Conservation (phyloP, 2,113 vertebrate species). For the Gnathonemus longibarbis region DNA sequence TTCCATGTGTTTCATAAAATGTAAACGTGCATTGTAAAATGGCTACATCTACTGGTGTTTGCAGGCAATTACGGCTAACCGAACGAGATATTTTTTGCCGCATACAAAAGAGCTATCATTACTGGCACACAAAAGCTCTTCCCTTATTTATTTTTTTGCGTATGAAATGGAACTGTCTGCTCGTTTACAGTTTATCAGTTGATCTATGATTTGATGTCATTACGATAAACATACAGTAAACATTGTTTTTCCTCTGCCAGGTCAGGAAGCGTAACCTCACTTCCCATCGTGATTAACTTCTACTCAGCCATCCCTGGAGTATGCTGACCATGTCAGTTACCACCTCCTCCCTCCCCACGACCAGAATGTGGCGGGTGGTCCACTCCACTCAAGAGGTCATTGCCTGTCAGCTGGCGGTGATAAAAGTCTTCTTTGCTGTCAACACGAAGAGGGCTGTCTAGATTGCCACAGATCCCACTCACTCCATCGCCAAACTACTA, state of each 20-base stretch:
- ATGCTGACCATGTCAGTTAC: not conserved
- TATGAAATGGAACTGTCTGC: not conserved
- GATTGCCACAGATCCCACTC: not conserved
- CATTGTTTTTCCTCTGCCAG: not conserved
- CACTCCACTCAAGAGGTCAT: not conserved
- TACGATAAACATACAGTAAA: not conserved
- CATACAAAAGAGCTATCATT: not conserved
- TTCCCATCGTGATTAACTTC: not conserved
- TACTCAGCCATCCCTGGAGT: not conserved
- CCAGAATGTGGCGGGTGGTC: not conserved
- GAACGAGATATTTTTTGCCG: not conserved
- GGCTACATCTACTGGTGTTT: not conserved
- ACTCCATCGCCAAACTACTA: not conserved
- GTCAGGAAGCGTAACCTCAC: not conserved
- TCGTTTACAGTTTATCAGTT: not conserved
- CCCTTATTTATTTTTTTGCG: not conserved
- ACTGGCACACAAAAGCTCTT: not conserved
- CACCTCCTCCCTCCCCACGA: not conserved
- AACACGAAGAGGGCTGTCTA: not conserved
- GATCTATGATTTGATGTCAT: not conserved
- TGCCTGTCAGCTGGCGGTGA: not conserved
- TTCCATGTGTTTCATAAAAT: not conserved
- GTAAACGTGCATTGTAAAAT: not conserved
- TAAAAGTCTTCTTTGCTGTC: not conserved
- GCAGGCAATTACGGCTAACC: not conserved